Evolutionary conservation across 1,140 invertebrate species (phyloP), one percentile per base, ranked within the genome.

Genomic region (Brachionus rotundiformis): DNA sequence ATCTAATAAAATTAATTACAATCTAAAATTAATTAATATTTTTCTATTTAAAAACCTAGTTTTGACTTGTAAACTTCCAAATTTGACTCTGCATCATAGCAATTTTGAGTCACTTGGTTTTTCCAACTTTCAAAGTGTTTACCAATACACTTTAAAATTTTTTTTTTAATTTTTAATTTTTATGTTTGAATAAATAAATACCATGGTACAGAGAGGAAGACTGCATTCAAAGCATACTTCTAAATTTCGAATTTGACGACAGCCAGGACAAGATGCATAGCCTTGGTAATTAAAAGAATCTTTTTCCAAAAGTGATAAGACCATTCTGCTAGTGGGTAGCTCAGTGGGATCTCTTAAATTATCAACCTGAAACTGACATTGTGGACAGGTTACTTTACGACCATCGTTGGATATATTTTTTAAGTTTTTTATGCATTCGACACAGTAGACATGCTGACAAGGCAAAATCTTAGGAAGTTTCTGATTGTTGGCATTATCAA

Each of bases 111-210:
- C 3, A 79, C 36, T 36, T 59, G 44, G 5, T 33, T 63, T 59
- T 79, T 79, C 76, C 76, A 79, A 10, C 19, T 41, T 59, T 79
- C 76, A 59, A 79, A 79, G 59, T 79, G 76, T 25, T 79, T 79
- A 2, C 47, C 44, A 36, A 59, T 54, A 39, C 76, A 79, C 76
- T 79, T 19, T 77, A 4, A 79, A 59, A 59, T 25, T 77, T 16
- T n/a, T n/a, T n/a, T n/a, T n/a, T n/a, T n/a, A n/a, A n/a, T n/a
- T n/a, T n/a, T n/a, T n/a, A n/a, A n/a, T n/a, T n/a, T n/a, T 16
- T 31, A 6, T 16, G 16, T 31, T 77, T 49, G 3, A 13, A 31
- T 16, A 59, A n/a, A 31, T 31, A 77, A 47, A 29, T 47, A 79
- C 76, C 25, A 27, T 36, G 0, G 8, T 29, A 27, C 76, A 79